These are phyloP conservation scores for Microtus richardsoni DNA, from an alignment of 2,113 vertebrate genomes.

Conservation along the genomic window DNA sequence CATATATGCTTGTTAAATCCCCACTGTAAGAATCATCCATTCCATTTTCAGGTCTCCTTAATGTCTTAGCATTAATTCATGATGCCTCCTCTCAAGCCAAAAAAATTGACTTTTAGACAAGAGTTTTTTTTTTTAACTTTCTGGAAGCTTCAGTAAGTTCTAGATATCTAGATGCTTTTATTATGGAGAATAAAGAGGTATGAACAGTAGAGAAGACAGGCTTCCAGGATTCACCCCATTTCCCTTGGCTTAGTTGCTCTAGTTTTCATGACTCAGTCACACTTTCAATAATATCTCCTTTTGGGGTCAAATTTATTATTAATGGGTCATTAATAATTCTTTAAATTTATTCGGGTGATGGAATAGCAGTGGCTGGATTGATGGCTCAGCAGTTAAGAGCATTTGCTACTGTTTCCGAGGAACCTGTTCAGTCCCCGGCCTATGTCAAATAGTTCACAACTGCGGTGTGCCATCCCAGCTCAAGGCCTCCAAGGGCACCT, in stretches of 20 bases:
- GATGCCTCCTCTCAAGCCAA: not conserved
- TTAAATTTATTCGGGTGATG: not conserved
- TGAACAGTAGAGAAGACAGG: not conserved
- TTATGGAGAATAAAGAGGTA: not conserved
- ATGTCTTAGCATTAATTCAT: not conserved
- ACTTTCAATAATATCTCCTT: not conserved
- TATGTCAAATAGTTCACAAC: no score
- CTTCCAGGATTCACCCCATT: not conserved
- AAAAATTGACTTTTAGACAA: not conserved
- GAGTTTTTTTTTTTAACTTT: not conserved
- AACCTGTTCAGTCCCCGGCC: not conserved
- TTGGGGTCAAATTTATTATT: conserved; percentile 5
- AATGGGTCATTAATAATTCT: not conserved
- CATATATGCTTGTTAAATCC: not conserved
- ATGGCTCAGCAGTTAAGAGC: not conserved
- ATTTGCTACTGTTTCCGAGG: not conserved
- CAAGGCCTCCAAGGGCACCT: not conserved
- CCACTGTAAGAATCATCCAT: not conserved
- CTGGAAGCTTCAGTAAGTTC: not conserved
- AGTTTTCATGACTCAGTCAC: not conserved
- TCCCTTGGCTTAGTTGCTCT: not conserved
- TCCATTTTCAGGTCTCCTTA: conserved; percentile 26
- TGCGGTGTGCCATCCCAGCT: not conserved
- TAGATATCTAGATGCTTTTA: not conserved
- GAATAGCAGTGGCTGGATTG: not conserved